These are phyloP conservation scores for Lutraria rhynchaena DNA, from an alignment of 1,140 invertebrate species.

Conservation along the genomic window DNA sequence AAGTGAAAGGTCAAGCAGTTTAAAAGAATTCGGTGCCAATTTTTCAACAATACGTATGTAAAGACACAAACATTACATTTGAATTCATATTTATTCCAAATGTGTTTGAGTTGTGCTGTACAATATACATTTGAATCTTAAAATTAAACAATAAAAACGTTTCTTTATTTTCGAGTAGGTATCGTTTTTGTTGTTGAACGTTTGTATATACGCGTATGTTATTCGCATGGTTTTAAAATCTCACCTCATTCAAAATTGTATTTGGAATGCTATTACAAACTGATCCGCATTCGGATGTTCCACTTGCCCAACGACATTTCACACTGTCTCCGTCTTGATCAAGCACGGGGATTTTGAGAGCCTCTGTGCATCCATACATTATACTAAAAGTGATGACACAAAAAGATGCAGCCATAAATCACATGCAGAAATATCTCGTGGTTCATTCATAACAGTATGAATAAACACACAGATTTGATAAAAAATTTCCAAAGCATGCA, in stretches of 20 bases:
- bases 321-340: conserved; percentile 21
- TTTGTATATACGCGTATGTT: not conserved
- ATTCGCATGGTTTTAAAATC: too few species aligned
- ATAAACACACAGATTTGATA: not conserved
- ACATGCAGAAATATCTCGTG: not conserved
- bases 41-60: not conserved
- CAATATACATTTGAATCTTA: not conserved
- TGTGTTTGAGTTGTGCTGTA: not conserved
- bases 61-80: not conserved
- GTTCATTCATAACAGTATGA: not conserved
- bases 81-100: not conserved
- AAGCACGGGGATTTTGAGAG: not conserved
- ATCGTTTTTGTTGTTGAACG: not conserved
- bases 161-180: not conserved
- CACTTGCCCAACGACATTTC: conserved; percentile 18
- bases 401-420: not conserved
- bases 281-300: conserved; percentile 3
- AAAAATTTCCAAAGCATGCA: not conserved
- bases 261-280: conserved; percentile 5
- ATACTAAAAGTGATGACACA: not conserved
- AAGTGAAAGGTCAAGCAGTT: too few species aligned
- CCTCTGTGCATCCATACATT: conserved; percentile 8
- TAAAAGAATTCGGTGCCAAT: too few species aligned
- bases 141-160: not conserved
- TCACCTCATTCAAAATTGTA: conserved; percentile 2